phyloP scores from a whole-genome alignment of 1,140 invertebrate genomes.

The Lutraria rhynchaena region DNA sequence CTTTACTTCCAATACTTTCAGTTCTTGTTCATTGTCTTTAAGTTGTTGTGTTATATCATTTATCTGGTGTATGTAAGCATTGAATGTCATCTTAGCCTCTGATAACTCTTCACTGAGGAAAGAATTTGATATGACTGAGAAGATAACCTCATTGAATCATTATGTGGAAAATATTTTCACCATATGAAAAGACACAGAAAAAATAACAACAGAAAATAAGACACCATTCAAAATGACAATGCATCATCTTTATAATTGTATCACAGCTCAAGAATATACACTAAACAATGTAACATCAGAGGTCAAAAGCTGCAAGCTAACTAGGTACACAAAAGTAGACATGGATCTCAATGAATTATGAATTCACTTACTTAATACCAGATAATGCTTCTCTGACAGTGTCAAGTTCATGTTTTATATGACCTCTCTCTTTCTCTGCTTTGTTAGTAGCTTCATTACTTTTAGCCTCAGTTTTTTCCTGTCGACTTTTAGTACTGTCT shows the following conservation, averaged over 20 bases:
- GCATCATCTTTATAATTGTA: too few species aligned
- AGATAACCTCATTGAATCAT: not conserved
- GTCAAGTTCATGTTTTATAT: slow-evolving; percentile 78
- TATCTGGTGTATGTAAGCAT: slow-evolving; percentile 76
- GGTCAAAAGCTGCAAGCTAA: too few species aligned
- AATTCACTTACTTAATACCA: slow-evolving; percentile 70
- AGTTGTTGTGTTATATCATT: slow-evolving; percentile 75
- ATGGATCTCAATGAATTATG: slow-evolving; percentile 22
- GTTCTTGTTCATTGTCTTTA: slow-evolving; percentile 75
- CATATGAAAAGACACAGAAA: not conserved
- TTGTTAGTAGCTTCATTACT: slow-evolving; percentile 74
- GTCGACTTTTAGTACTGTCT: slow-evolving; percentile 73
- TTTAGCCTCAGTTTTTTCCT: slow-evolving; percentile 75
- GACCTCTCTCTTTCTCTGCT: slow-evolving; percentile 77
- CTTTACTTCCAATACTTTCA: slow-evolving; percentile 76
- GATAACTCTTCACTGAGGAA: slow-evolving; percentile 76
- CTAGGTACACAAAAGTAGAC: too few species aligned
- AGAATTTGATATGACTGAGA: not conserved
- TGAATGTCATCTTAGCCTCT: slow-evolving; percentile 74
- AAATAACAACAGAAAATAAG: not conserved
- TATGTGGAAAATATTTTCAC: not conserved
- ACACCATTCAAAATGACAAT: too few species aligned
- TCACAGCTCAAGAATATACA: too few species aligned
- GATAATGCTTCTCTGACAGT: slow-evolving; percentile 74
- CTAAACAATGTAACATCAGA: too few species aligned